Evolutionary conservation across 2,888 invertebrate species (phyloP), one percentile per base, ranked within the genome.

Genomic region (Panopea generosa): DNA sequence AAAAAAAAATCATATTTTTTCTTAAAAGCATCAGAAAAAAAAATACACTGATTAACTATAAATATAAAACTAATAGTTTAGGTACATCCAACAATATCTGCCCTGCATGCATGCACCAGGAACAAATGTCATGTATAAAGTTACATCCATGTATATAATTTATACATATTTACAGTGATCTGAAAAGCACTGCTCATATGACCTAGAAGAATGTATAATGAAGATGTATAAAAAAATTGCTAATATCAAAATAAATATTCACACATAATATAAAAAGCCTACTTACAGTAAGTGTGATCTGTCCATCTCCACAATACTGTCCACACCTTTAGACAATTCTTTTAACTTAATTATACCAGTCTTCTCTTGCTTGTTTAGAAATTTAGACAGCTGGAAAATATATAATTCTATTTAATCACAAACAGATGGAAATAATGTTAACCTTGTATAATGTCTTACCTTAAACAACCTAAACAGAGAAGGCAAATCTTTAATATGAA

Each of bases 301-400:
- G 84, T 95, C 94, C 22, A 97, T 93, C 0, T 94, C 94, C 56
- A 94, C 94, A 70, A 98, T 95, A 76, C 96, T 96, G 90, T 96
- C 96, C 47, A 98, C 96, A 27, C 98, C 98, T 91, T 96, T 96
- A 43, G 95, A 95, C 74, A 92, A 83, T 77, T 93, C 93, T 74
- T 92, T 92, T 20, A 94, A 87, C 49, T 84, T 84, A 18, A 94
- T 88, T n/a, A 93, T 84, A 26, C 92, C 93, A 91, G 95, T 94
- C 90, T 94, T 93, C 84, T 95, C 94, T 96, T 97, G 96, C 77
- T 95, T 95, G 95, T 95, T 80, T 29, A 98, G 93, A 90, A 98
- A 98, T 74, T 96, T 96, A 16, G 96, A 95, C 65, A 98, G 93
- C 93, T 90, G 83, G 27, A 84, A 85, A 85, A 62, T 29, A 63